Base-by-base conservation (phyloP, 2,113 vertebrate genomes). In the Pseudorasbora parva region DNA sequence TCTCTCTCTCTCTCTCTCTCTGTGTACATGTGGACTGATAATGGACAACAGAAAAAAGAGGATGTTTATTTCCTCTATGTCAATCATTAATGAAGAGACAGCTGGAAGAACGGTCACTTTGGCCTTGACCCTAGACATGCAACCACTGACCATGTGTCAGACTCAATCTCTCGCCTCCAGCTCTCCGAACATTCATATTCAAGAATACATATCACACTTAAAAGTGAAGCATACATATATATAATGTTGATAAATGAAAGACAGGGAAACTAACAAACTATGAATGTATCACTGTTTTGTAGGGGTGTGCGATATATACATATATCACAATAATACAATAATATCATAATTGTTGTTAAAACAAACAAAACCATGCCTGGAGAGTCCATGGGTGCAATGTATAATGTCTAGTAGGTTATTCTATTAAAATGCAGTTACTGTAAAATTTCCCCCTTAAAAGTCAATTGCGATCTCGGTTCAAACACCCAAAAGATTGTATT, bases 31-130 rank as follows among this genome's bases (percentile, higher is more conserved):
- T 19, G 10, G 15, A 23, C 54, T 62, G 14, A 73, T 59, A 82
- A 80, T 85, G 86, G 87, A 83, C 51, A 88, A 86, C 85, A 43
- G 37, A 6, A 71, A 71, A 69, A 69, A 69, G 19, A 69, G 68
- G 68, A 43, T 45, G 21, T 71, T 12, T 71, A 45, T 23, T 33
- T 76, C 27, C 56, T 37, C 47, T 51, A 9, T 56, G 17, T 56
- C 17, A 56, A 74, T 81, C 84, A 81, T 86, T 88, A 82, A 83
- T 60, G 51, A 54, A 83, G 17, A 37, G 19, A 76, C 51, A 76
- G 51, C 37, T 69, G 66, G 1, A 68, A 17, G 17, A 37, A 68
- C 1, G 33, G 73, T 49, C 66, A 57, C 30, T 37, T 43, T 54
- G 25, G 9, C 72, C 15, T 75, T 27, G 33, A 41, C 17, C 66